A percentile compares a stretch with the other conserved stretches of the same genome.
Evolutionary conservation across 2,113 vertebrate genomes (phyloP).

Genomic region (Acanthochromis polyacanthus): DNA sequence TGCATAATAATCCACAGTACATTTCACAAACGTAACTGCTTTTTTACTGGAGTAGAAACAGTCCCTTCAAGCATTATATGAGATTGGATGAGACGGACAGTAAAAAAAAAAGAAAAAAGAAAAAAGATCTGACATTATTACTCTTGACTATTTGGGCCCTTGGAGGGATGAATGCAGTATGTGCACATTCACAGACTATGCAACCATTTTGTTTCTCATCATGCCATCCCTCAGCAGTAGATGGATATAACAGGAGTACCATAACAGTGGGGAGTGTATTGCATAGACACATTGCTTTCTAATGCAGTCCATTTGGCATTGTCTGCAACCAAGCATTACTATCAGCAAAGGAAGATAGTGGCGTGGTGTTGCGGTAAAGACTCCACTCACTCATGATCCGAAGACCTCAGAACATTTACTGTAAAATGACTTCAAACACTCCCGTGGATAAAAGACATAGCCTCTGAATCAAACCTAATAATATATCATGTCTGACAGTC

Average conservation of each 20-base stretch:
- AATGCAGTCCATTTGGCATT: constrained; percentile 26
- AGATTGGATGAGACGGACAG: constrained; percentile 2
- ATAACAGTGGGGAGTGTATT: constrained; percentile 1
- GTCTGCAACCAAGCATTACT: constrained; percentile 1
- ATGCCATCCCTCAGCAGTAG: background rate
- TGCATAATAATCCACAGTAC: constrained; percentile 47
- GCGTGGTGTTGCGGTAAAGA: constrained; percentile 21
- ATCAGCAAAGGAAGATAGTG: constrained; percentile 10
- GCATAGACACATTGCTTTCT: constrained; percentile 18
- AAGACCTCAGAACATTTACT: constrained; percentile 4
- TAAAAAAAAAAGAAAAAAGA: constrained; percentile 18
- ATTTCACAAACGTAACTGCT: constrained; percentile 44
- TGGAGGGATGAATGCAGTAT: background rate
- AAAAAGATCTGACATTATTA: constrained; percentile 31
- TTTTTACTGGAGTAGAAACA: constrained; percentile 40
- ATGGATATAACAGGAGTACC: constrained; percentile 11
- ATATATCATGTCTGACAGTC: constrained; percentile 66
- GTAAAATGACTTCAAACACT: constrained; percentile 28
- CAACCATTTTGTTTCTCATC: constrained; percentile 4
- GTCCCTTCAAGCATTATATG: constrained; percentile 47
- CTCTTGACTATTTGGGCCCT: constrained; percentile 13
- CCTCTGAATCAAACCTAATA: constrained; percentile 19
- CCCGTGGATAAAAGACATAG: constrained; percentile 22
- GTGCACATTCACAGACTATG: constrained; percentile 7
- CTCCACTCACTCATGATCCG: constrained; percentile 23